Evolutionary conservation across 1,140 invertebrate genomes (phyloP).

Genomic region (Nebria ingens): DNA sequence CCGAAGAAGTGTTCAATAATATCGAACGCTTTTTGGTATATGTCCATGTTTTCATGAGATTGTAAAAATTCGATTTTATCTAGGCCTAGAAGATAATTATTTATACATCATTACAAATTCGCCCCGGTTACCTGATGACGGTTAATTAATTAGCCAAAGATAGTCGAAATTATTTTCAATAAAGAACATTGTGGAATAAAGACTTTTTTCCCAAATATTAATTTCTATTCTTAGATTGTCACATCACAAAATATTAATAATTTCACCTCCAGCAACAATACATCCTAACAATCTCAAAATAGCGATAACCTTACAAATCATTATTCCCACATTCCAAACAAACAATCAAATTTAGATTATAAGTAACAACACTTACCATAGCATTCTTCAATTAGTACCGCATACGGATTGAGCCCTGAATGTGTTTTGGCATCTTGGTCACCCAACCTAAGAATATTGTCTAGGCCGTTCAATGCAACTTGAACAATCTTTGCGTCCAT

Average conservation of each 20-base stretch:
- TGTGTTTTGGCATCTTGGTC: slow-evolving; percentile 68
- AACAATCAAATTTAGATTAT: slow-evolving; percentile 6
- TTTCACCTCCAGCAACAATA: too few relatives aligned
- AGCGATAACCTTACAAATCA: not conserved
- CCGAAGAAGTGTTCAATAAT: slow-evolving; percentile 95
- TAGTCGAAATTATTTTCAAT: too few relatives aligned
- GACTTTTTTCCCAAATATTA: too few relatives aligned
- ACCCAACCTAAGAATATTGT: slow-evolving; percentile 90
- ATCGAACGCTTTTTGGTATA: slow-evolving; percentile 93
- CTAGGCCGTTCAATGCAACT: slow-evolving; percentile 90
- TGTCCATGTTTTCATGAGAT: slow-evolving; percentile 91
- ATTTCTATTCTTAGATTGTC: too few relatives aligned
- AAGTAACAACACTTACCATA: slow-evolving; percentile 59
- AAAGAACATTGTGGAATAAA: too few relatives aligned
- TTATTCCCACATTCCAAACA: slow-evolving; percentile 2
- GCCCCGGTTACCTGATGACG: too few relatives aligned
- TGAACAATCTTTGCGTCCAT: slow-evolving; percentile 96
- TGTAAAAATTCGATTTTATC: slow-evolving; percentile 97
- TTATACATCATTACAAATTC: too few relatives aligned
- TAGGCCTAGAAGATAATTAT: too few relatives aligned
- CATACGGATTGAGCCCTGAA: slow-evolving; percentile 77
- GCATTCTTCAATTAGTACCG: slow-evolving; percentile 89
- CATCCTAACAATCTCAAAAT: not conserved
- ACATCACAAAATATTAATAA: too few relatives aligned
- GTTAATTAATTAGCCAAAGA: too few relatives aligned